Evolutionary conservation across 1,140 invertebrate genomes (phyloP).

Genomic region (Drosophila ohnishii): DNA sequence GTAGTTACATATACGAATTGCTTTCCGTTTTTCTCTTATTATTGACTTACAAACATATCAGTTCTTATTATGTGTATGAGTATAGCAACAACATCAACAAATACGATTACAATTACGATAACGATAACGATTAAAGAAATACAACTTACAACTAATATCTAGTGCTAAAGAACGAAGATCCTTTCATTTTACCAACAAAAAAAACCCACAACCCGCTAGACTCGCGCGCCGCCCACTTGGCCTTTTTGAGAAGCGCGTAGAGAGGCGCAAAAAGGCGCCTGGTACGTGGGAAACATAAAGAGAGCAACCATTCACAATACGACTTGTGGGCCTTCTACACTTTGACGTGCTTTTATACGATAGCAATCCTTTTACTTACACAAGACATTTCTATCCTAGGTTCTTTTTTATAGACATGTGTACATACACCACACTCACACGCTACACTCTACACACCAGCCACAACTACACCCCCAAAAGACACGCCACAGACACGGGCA

Average conservation of each 20-base stretch:
- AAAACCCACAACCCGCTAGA: constrained; percentile 16
- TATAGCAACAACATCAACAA: constrained; percentile 53
- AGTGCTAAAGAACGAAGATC: constrained; percentile 48
- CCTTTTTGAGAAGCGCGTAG: constrained; percentile 42
- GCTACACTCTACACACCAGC: not conserved
- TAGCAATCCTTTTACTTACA: constrained; percentile 58
- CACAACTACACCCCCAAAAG: constrained; percentile 16
- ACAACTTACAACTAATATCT: constrained; percentile 58
- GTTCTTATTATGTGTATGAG: constrained; percentile 70
- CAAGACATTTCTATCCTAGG: constrained; percentile 56
- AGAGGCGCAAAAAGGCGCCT: constrained; percentile 23
- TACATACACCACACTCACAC: constrained; percentile 64
- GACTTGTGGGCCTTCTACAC: constrained; percentile 62
- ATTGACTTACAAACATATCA: constrained; percentile 70
- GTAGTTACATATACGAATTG: constrained; percentile 65
- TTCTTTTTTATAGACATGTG: constrained; percentile 67
- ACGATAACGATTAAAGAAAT: constrained; percentile 49
- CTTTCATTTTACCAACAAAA: constrained; percentile 55
- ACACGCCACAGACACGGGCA: constrained; percentile 26
- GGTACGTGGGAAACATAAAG: constrained; percentile 4
- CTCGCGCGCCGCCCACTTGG: constrained; percentile 10
- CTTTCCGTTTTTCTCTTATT: constrained; percentile 65
- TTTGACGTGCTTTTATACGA: constrained; percentile 69
- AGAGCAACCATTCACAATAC: constrained; percentile 25
- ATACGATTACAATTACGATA: constrained; percentile 55